phyloP scores from a whole-genome alignment of 2,113 vertebrate genomes.

The Actenoides lindsayi region DNA sequence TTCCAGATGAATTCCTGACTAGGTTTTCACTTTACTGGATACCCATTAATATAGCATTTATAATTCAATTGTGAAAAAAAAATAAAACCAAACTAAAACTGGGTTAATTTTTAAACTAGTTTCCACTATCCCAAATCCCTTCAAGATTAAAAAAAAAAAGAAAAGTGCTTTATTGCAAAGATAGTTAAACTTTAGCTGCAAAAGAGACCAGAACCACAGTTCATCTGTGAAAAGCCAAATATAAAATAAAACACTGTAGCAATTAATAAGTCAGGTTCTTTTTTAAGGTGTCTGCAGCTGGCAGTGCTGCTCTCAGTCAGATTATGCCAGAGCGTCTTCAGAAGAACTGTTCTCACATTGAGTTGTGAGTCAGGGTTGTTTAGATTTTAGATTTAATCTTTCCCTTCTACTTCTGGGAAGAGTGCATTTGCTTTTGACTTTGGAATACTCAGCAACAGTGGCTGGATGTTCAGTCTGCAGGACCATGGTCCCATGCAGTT shows the following conservation, averaged over 20 bases:
- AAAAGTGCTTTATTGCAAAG: neutral
- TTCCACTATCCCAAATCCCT: neutral
- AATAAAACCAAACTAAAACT: neutral
- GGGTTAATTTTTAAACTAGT: neutral
- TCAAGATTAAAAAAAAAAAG: neutral
- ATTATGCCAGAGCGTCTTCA: neutral
- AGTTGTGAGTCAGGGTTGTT: neutral
- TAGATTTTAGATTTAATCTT: neutral
- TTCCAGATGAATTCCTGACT: neutral
- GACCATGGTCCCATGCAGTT: no score
- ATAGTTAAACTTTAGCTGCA: neutral
- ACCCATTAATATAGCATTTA: neutral
- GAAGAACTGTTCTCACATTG: neutral
- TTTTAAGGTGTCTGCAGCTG: neutral
- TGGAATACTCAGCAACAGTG: neutral
- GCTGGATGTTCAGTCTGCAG: no score
- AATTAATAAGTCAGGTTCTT: neutral
- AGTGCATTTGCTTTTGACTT: fast-evolving
- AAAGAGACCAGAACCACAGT: neutral
- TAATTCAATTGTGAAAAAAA: neutral
- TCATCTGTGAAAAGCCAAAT: neutral
- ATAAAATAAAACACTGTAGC: neutral
- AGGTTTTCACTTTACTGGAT: neutral
- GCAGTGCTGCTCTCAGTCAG: no score
- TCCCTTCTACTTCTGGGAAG: neutral